A percentile compares a stretch with the other conserved stretches of the same genome.
Evolutionary conservation across 2,888 invertebrate genomes (phyloP).

Genomic region (Cheiracanthium punctorium): DNA sequence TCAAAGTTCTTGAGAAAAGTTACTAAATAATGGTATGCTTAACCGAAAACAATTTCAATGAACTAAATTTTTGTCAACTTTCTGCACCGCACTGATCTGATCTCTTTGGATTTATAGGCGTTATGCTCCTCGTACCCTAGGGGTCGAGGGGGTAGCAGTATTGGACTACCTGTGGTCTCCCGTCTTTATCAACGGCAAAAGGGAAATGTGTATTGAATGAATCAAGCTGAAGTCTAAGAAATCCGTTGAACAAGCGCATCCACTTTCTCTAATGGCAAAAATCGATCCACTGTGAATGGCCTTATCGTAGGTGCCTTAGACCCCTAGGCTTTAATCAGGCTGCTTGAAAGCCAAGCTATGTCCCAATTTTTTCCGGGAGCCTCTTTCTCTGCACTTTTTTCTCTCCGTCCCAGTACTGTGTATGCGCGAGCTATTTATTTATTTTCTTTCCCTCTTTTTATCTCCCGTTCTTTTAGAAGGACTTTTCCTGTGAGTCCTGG

Average conservation of each 20-base stretch:
- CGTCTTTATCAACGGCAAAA: constrained; percentile 44
- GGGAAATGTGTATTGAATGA: constrained; percentile 55
- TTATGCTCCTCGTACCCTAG: not conserved
- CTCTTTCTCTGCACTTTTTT: constrained; percentile 49
- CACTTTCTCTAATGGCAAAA: constrained; percentile 70
- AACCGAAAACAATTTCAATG: too few relatives aligned
- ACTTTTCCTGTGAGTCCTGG: constrained; percentile 63
- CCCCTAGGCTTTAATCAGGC: constrained; percentile 68
- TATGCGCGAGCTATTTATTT: constrained; percentile 59
- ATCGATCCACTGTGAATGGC: constrained; percentile 65
- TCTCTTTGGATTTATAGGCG: not conserved
- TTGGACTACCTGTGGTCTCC: constrained; percentile 54
- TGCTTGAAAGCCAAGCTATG: constrained; percentile 70
- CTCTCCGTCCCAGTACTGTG: constrained; percentile 28
- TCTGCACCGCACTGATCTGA: not conserved
- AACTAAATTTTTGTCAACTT: not conserved
- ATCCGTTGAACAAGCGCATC: constrained; percentile 66
- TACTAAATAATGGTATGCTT: too few relatives aligned
- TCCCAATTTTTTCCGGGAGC: constrained; percentile 63
- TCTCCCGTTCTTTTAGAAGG: constrained; percentile 28
- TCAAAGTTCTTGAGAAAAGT: too few relatives aligned
- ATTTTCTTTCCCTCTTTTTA: constrained; percentile 26
- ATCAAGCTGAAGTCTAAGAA: constrained; percentile 55
- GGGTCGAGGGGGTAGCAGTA: not conserved
- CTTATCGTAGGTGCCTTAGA: constrained; percentile 66